Base-by-base conservation (phyloP, 2,888 invertebrate species). In the Drosophila greeni region DNA sequence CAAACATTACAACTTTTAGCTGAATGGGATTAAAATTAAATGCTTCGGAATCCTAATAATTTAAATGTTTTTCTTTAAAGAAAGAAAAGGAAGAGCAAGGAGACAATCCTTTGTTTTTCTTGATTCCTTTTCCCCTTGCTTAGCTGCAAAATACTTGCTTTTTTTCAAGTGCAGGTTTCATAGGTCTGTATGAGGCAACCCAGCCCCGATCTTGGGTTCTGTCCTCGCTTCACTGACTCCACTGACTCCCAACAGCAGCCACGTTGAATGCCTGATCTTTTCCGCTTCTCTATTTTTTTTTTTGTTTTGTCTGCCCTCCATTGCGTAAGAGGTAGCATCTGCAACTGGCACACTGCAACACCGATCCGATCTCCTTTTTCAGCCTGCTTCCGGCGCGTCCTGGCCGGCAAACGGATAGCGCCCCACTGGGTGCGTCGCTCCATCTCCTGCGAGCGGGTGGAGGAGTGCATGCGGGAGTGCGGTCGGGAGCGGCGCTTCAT, bases 351-450 rank as follows among this genome's bases (percentile, higher is more conserved):
- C 51, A 60, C 51, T 62, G 61, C 62, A 61, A 61, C 62, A 16
- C 23, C 31, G 7, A 51, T 53, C 43, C 62, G 53, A 45, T 56
- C 51, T 59, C 39, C 26, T 65, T 82, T 80, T 80, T 82, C 90
- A 95, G 95, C 94, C 52, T 95, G 95, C 86, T 95, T 94, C 90
- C 92, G 94, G 31, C 91, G 94, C 65, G 92, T 94, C 40, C 88
- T 95, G 76, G 92, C 94, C 3, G 95, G 95, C 1, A 92, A 93
- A 85, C 91, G 94, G 9, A 91, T 95, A 0, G 90, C 93, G 0
- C 91, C 93, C 23, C 91, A 92, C 68, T 92, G 93, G 86, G 93
- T 95, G 16, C 90, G 93, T 70, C 91, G 92, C 68, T 92, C 93
- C 26, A 89, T 94, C 20, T 89, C 92, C 6, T 95, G 95, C 84